A percentile compares a stretch with the other conserved stretches of the same genome.
phyloP scores from a whole-genome alignment of 2,888 invertebrate species.

The Pristionchus mayeri region DNA sequence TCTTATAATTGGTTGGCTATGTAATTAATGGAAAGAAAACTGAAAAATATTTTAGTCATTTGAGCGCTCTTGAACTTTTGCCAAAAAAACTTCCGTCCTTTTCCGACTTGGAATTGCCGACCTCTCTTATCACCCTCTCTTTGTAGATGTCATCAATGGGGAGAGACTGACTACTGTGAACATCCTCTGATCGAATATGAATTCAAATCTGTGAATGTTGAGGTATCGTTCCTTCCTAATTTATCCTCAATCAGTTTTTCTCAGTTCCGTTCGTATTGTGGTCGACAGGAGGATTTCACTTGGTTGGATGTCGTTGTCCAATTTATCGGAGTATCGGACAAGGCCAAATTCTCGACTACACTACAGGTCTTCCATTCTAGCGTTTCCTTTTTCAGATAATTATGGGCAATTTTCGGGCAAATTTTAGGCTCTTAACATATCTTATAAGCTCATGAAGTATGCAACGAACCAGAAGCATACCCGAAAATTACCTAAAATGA shows the following conservation, averaged over 20 bases:
- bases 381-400: neutral
- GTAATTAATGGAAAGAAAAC: no score
- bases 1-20: no score
- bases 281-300: constrained; percentile 51
- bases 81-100: no score
- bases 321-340: constrained; percentile 59
- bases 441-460: no score
- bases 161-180: constrained; percentile 55
- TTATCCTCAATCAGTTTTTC: neutral
- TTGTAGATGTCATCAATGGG: constrained; percentile 53
- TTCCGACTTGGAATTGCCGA: neutral
- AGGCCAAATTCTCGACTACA: constrained; percentile 51
- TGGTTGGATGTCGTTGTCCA: constrained; percentile 52
- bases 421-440: neutral
- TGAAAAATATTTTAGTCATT: no score
- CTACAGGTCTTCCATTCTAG: neutral
- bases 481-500: no score
- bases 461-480: no score
- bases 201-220: constrained; percentile 61
- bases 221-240: constrained; percentile 49
- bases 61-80: no score
- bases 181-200: constrained; percentile 59
- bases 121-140: neutral
- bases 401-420: no score
- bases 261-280: constrained; percentile 56